Percentiles rank a stretch among this genome's conserved stretches.
phyloP scores from a whole-genome alignment of 2,888 invertebrate genomes.

The Thymelicus acteon region DNA sequence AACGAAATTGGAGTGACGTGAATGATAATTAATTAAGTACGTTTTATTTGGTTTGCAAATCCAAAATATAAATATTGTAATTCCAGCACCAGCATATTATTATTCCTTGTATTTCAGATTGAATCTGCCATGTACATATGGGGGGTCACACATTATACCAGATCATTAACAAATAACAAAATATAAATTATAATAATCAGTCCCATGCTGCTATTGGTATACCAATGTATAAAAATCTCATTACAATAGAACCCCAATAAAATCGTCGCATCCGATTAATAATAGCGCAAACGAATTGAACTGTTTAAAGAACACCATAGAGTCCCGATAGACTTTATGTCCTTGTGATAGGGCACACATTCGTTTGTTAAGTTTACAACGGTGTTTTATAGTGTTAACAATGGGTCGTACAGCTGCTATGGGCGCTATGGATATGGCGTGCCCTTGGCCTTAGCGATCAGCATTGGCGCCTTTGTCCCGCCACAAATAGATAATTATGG shows the following conservation, averaged over 20 bases:
- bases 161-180: slow-evolving; percentile 25
- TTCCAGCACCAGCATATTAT: too few relatives aligned
- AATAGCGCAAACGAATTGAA: slow-evolving; percentile 53
- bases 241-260: slow-evolving; percentile 55
- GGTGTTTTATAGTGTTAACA: slow-evolving; percentile 52
- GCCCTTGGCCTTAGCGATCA: slow-evolving; percentile 49
- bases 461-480: slow-evolving; percentile 45
- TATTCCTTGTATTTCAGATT: too few relatives aligned
- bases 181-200: slow-evolving; percentile 24
- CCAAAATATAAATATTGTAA: too few relatives aligned
- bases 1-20: too few relatives aligned
- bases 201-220: slow-evolving; percentile 1
- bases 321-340: neutral
- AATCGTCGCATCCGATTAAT: slow-evolving; percentile 62
- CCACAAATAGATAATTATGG: slow-evolving; percentile 13
- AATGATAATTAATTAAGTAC: too few relatives aligned
- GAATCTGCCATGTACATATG: too few relatives aligned
- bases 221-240: slow-evolving; percentile 39
- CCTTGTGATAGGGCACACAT: slow-evolving; percentile 44
- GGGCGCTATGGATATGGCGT: slow-evolving; percentile 47
- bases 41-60: too few relatives aligned
- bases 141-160: neutral
- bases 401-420: slow-evolving; percentile 66
- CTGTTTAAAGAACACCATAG: slow-evolving; percentile 21
- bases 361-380: slow-evolving; percentile 45